Conservation (phyloP, 2,888 invertebrate species). For the Drosophila silvestris region DNA sequence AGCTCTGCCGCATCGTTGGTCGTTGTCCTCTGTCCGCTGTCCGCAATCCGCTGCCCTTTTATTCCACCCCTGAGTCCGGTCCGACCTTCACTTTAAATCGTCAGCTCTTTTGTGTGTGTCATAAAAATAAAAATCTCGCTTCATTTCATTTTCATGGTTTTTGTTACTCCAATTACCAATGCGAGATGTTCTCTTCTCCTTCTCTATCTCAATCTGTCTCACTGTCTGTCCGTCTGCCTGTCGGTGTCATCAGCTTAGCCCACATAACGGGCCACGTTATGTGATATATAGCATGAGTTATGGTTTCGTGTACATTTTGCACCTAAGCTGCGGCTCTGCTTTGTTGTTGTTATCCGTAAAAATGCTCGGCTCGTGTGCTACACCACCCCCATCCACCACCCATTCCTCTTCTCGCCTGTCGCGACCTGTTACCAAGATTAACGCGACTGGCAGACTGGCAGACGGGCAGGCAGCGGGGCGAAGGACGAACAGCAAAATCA, state of each 20-base stretch:
- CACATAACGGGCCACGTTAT: constrained; percentile 64
- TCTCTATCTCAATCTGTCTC: neutral
- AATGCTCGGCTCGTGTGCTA: constrained; percentile 38
- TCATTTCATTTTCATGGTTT: constrained; percentile 62
- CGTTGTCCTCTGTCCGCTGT: neutral
- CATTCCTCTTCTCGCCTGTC: constrained; percentile 8
- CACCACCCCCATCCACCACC: constrained; percentile 18
- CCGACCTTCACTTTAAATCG: constrained; percentile 63
- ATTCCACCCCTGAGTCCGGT: constrained; percentile 32
- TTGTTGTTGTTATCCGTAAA: constrained; percentile 55
- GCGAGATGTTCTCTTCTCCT: constrained; percentile 22
- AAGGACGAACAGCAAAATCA: constrained; percentile 63
- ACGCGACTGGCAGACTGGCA: constrained; percentile 26
- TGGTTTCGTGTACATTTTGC: constrained; percentile 51
- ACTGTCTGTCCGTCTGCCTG: neutral
- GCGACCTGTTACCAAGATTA: constrained; percentile 76
- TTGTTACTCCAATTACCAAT: constrained; percentile 69
- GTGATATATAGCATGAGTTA: constrained; percentile 54
- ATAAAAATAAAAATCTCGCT: constrained; percentile 66
- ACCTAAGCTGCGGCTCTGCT: constrained; percentile 63
- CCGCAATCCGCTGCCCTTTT: constrained; percentile 4
- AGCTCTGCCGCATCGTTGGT: constrained; percentile 23
- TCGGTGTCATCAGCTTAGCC: constrained; percentile 56
- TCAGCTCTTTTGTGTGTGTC: constrained; percentile 43
- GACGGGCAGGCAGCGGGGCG: constrained; percentile 20